Evolutionary conservation across 2,888 invertebrate genomes (phyloP).

Genomic region (Yponomeuta cagnagella): DNA sequence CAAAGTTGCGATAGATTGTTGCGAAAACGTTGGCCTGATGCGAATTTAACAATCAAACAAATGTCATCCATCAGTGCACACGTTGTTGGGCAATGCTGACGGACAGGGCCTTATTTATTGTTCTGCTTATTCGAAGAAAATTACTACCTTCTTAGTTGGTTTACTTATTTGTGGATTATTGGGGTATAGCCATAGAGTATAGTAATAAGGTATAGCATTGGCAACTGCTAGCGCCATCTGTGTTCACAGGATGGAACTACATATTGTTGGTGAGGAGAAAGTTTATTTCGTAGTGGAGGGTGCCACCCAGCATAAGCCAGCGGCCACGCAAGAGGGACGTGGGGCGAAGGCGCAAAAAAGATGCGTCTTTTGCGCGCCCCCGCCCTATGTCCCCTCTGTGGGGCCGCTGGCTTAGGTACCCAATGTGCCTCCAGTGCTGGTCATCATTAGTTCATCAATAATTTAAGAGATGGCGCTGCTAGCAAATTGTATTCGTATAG

Average conservation of each 20-base stretch:
- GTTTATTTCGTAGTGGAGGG: background rate
- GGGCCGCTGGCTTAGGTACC: too few species aligned
- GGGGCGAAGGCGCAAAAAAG: too few species aligned
- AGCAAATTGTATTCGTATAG: too few species aligned
- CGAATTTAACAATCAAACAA: conserved; percentile 14
- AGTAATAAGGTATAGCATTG: background rate
- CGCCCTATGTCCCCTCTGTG: too few species aligned
- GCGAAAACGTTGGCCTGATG: conserved; percentile 8
- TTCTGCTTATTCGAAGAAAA: background rate
- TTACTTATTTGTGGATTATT: background rate
- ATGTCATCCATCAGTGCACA: conserved; percentile 10
- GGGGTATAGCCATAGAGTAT: background rate
- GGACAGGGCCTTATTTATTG: background rate
- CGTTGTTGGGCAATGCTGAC: conserved; percentile 2
- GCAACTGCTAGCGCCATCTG: background rate
- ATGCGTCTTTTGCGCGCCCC: too few species aligned
- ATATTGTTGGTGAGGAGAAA: background rate
- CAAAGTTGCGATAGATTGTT: conserved; percentile 4
- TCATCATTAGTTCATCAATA: background rate
- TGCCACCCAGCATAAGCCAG: too few species aligned
- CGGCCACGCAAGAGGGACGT: too few species aligned
- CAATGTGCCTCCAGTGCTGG: too few species aligned
- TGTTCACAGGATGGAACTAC: background rate
- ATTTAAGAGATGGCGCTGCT: background rate
- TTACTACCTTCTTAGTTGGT: background rate